Evolutionary conservation across 2,113 vertebrate genomes (phyloP).

Genomic region (Antidorcas marsupialis): DNA sequence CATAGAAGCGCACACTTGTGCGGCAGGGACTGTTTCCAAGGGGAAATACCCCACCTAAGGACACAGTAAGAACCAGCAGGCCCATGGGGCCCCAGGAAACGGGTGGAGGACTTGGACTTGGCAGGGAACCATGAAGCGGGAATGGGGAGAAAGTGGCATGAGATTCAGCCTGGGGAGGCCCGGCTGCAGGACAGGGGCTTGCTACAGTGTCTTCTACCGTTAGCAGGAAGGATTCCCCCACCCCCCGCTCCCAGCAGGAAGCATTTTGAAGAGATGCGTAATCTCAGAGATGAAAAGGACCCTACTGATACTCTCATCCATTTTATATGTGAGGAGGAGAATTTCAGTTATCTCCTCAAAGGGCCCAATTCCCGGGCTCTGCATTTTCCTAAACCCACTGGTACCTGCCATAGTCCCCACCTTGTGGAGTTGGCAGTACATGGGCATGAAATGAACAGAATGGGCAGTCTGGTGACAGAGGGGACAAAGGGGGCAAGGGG

Average conservation of each 20-base stretch:
- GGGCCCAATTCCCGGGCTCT: neutral
- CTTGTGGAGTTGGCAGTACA: neutral
- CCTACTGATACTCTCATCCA: neutral
- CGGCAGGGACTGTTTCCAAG: neutral
- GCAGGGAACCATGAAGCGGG: neutral
- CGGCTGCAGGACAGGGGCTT: neutral
- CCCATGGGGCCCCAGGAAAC: neutral
- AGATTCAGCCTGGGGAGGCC: neutral
- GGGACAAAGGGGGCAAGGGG: neutral
- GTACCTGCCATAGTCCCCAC: neutral
- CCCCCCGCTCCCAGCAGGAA: neutral
- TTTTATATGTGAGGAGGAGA: neutral
- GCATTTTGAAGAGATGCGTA: neutral
- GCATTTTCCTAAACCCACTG: neutral
- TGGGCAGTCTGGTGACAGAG: neutral
- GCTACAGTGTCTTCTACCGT: neutral
- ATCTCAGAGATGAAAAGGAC: neutral
- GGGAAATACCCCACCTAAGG: neutral
- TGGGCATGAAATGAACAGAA: neutral
- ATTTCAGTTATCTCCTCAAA: neutral
- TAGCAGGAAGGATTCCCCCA: neutral
- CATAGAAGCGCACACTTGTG: neutral
- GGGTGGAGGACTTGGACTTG: neutral
- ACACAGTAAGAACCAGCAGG: neutral
- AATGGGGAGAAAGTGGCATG: neutral